These are phyloP conservation scores for human DNA, from an alignment of 2,113 vertebrate species.

Conservation along the genomic window GRCh38 chrX:21164501-21165000, in stretches of 20 bases:
- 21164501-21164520: constrained; percentile 23
- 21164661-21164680: constrained; percentile 6
- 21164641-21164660: constrained; percentile 31
- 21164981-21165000: constrained; percentile 51
- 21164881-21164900: constrained; percentile 75
- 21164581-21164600: background rate
- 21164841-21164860: constrained; percentile 33
- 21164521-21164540: constrained; percentile 20
- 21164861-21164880: constrained; percentile 54
- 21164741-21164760: constrained; percentile 16
- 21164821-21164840: constrained; percentile 43
- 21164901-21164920: constrained; percentile 74
- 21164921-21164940: constrained; percentile 71
- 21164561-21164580: background rate
- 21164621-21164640: background rate
- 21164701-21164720: constrained; percentile 23
- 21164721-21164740: constrained; percentile 46
- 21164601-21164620: constrained; percentile 9
- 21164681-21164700: constrained; percentile 17
- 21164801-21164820: constrained; percentile 47
- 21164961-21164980: constrained; percentile 71
- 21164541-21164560: constrained; percentile 25
- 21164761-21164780: constrained; percentile 34
- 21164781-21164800: constrained; percentile 53
- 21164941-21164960: constrained; percentile 61